phyloP scores from a whole-genome alignment of 2,113 vertebrate species.

The Ascaphus truei region DNA sequence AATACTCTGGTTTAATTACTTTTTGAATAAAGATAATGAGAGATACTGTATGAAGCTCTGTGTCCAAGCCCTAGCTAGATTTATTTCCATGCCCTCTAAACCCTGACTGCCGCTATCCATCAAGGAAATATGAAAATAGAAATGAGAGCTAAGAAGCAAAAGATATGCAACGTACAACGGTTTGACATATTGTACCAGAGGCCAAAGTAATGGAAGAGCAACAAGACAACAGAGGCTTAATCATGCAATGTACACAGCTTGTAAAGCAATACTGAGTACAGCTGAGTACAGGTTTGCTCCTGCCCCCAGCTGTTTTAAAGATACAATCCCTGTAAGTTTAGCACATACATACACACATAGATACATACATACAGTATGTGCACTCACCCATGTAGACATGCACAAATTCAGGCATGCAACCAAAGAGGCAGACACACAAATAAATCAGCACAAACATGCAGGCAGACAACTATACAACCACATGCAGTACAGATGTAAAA shows the following conservation, averaged over 20 bases:
- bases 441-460: too few species aligned
- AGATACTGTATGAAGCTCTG: not conserved
- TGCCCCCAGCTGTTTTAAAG: not conserved
- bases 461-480: too few species aligned
- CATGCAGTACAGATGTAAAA: too few species aligned
- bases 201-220: slow-evolving; percentile 6
- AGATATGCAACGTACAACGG: slow-evolving; percentile 16
- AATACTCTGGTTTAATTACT: slow-evolving; percentile 15
- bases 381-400: too few species aligned
- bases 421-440: too few species aligned
- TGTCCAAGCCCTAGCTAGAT: slow-evolving; percentile 12
- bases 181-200: slow-evolving; percentile 21
- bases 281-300: too few species aligned
- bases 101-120: slow-evolving; percentile 19
- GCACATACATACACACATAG: not conserved
- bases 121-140: slow-evolving; percentile 19
- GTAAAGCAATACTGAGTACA: not conserved
- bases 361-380: not conserved
- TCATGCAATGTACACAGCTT: not conserved
- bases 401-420: too few species aligned
- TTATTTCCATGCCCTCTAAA: slow-evolving; percentile 20
- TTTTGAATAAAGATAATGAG: slow-evolving; percentile 10
- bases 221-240: slow-evolving; percentile 2
- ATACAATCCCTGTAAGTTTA: not conserved
- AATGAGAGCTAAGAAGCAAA: slow-evolving; percentile 24